phyloP scores from a whole-genome alignment of 2,888 invertebrate genomes.

The Zelleria hepariella region DNA sequence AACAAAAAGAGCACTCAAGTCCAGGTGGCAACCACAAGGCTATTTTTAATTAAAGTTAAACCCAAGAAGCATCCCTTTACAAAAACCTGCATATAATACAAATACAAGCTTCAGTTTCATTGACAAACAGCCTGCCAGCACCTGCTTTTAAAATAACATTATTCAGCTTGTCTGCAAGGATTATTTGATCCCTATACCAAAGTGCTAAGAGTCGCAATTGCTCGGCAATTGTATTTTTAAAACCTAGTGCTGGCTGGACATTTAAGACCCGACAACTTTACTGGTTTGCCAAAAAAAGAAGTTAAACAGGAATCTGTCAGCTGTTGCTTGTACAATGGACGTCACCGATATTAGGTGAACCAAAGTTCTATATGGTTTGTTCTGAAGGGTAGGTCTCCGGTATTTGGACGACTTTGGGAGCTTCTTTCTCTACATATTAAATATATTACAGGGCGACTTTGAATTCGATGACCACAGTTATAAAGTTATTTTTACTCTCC shows the following conservation, averaged over 20 bases:
- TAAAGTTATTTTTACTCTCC: too few species aligned
- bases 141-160: not conserved
- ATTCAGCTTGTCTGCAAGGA: not conserved
- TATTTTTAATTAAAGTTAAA: not conserved
- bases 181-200: not conserved
- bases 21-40: not conserved
- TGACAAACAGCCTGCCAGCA: not conserved
- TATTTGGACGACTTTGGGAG: too few species aligned
- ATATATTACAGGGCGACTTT: too few species aligned
- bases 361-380: not conserved
- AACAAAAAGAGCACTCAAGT: too few species aligned
- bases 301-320: not conserved
- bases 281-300: not conserved
- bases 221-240: not conserved
- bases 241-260: not conserved
- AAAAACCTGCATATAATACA: not conserved
- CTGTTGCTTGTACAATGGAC: not conserved
- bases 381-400: not conserved
- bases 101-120: not conserved
- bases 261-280: not conserved
- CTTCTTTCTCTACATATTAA: too few species aligned
- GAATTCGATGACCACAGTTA: too few species aligned
- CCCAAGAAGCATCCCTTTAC: too few species aligned
- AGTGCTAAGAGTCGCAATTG: not conserved
- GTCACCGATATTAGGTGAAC: not conserved